Percentiles rank a stretch among this genome's conserved stretches.
These are phyloP conservation scores for Chionis minor DNA, from an alignment of 2,113 vertebrate genomes.

Conservation along the genomic window DNA sequence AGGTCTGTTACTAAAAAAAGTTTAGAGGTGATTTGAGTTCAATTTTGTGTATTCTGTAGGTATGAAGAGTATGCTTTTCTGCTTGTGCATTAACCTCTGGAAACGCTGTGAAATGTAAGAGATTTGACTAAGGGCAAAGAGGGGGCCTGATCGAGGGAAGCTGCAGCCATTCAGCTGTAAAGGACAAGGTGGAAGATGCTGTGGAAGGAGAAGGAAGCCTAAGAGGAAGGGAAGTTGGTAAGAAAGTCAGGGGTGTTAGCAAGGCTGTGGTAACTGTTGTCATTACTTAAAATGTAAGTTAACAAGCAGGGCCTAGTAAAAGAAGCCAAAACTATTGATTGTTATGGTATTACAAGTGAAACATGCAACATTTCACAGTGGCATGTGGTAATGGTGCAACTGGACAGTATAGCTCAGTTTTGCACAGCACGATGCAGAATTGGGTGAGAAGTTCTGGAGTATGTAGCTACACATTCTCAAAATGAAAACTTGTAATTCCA, in stretches of 20 bases:
- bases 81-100: neutral
- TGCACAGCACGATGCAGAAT: neutral
- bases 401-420: neutral
- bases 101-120: neutral
- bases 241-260: neutral
- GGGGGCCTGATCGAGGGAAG: neutral
- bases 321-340: neutral
- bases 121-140: neutral
- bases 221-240: neutral
- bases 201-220: neutral
- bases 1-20: neutral
- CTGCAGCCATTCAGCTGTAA: neutral
- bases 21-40: neutral
- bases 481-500: neutral
- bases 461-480: neutral
- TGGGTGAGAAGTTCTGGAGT: neutral
- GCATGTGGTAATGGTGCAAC: neutral
- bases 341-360: neutral
- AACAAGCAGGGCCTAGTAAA: neutral
- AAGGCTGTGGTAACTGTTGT: neutral
- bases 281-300: neutral
- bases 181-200: neutral
- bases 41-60: neutral
- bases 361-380: neutral
- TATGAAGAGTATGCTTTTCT: neutral